Base-by-base conservation (phyloP, 2,888 invertebrate species). In the Leucophenga maculata region DNA sequence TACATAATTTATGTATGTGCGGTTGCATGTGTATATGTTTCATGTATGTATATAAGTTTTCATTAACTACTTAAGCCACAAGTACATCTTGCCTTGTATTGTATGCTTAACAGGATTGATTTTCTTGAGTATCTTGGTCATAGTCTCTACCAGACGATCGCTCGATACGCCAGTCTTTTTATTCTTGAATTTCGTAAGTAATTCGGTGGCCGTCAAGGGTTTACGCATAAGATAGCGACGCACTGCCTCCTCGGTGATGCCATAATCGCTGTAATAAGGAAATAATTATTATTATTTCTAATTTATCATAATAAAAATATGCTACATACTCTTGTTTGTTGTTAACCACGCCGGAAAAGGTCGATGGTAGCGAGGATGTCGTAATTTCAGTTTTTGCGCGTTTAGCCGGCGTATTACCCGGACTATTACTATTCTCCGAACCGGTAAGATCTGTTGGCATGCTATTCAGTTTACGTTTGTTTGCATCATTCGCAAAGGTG, bases 141-240 rank as follows among this genome's bases (percentile, higher is more conserved):
- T 97, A 48, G 95, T 94, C 84, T 95, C 95, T 1, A 97, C 97
- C 70, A 98, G 91, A 69, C 97, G 94, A 75, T 98, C 96, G 76
- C 95, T 95, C 69, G 94, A 94, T 65, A 97, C 92, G 4, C 97
- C 97, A 11, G 95, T 95, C 83, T 97, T 95, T 39, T 97, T 97
- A 50, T 95, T 95, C 87, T 97, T 97, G 90, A 98, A 97, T 90
- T 98, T 98, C 75, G 97, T 96, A 55, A 98, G 89, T 44, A 98
- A 90, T 86, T 99, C 98, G 0, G 97, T 98, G 0, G 98, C 96
- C 0, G 99, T 99, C 95, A 99, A 97, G 0, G 99, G 99, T 85
- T 99, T 99, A 11, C 99, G 92, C 88, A 95, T 94, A 44, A 99
- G 90, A 89, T 99, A 99, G 16, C 98, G 93, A 2, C 98, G 91